These are phyloP conservation scores for Auanema sp. DNA, from an alignment of 2,888 invertebrate genomes.

Conservation along the genomic window DNA sequence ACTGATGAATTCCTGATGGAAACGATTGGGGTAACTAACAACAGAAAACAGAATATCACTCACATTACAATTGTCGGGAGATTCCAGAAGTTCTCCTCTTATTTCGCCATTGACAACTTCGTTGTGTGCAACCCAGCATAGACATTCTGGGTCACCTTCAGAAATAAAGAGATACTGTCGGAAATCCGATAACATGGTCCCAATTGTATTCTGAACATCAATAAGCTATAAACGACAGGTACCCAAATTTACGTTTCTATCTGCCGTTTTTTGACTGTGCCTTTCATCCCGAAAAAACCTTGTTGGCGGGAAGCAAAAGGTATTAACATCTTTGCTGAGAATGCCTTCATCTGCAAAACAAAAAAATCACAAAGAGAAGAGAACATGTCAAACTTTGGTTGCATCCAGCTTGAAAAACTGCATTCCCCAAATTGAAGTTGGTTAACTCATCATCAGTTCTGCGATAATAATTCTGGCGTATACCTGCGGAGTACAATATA, in stretches of 20 bases:
- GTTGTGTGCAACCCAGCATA: constrained; percentile 2
- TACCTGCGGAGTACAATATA: too few relatives aligned
- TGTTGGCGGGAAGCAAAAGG: constrained; percentile 26
- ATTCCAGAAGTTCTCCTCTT: constrained; percentile 25
- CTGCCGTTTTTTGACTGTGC: constrained; percentile 19
- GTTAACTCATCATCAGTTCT: not conserved
- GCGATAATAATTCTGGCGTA: not conserved
- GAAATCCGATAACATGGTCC: constrained; percentile 37
- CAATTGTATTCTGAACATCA: constrained; percentile 18
- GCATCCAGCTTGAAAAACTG: constrained; percentile 24
- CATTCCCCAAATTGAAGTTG: not conserved
- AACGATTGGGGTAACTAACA: not conserved
- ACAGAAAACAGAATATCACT: too few relatives aligned
- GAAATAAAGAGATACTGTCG: constrained; percentile 21
- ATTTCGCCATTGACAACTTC: constrained; percentile 22
- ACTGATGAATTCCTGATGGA: constrained; percentile 30
- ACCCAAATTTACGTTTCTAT: constrained; percentile 7
- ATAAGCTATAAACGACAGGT: constrained; percentile 1
- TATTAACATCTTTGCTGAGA: constrained; percentile 16
- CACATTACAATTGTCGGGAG: constrained; percentile 19
- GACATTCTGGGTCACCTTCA: constrained; percentile 21
- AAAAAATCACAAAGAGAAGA: not conserved
- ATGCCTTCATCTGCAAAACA: constrained; percentile 13
- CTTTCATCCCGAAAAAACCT: constrained; percentile 27
- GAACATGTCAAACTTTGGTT: constrained; percentile 15